Base-by-base conservation (phyloP, 2,888 invertebrate species). In the Campoplex capitator region DNA sequence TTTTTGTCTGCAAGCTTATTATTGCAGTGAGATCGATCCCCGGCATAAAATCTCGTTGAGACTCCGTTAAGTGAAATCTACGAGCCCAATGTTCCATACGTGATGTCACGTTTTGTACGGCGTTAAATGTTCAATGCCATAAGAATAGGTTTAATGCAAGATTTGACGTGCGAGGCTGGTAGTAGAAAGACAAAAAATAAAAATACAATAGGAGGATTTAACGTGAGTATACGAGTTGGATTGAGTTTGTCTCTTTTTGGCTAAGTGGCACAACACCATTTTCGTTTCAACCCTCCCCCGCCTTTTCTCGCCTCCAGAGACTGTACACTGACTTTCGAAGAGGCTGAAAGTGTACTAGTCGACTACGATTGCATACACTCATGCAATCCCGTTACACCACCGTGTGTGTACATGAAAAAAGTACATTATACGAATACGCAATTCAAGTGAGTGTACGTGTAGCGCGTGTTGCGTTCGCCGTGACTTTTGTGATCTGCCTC, bases 231-330 rank as follows among this genome's bases (percentile, higher is more conserved):
- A 74, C 80, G 38, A 78, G n/a, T 28, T 79, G 85, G 83, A 83
- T 74, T 82, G 84, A 78, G 45, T 62, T 70, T 65, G 54, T 77
- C 77, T 81, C 77, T 78, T 78, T 76, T 71, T 74, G 54, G 83
- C 90, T 93, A 94, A 94, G 93, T 94, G 94, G 91, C 93, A 91
- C 93, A 92, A 94, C 94, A 94, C 90, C 94, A 92, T 94, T 94
- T 94, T 93, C 93, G 93, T 94, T 94, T 94, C 93, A 94, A 91
- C 88, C 91, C 88, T 87, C 90, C 80, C 81, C 38, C 65, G 42
- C 51, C 62, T 67, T n/a, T 76, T 28, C 78, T 67, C 90, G 92
- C 92, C 93, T 93, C 93, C 86, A 87, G 94, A 93, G 93, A 93
- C 90, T 92, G 91, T 91, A 91, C 90, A 90, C 89, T 88, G 83